A percentile compares a stretch with the other conserved stretches of the same genome.
Evolutionary conservation across 2,888 invertebrate genomes (phyloP).

Genomic region (Salticus scenicus): DNA sequence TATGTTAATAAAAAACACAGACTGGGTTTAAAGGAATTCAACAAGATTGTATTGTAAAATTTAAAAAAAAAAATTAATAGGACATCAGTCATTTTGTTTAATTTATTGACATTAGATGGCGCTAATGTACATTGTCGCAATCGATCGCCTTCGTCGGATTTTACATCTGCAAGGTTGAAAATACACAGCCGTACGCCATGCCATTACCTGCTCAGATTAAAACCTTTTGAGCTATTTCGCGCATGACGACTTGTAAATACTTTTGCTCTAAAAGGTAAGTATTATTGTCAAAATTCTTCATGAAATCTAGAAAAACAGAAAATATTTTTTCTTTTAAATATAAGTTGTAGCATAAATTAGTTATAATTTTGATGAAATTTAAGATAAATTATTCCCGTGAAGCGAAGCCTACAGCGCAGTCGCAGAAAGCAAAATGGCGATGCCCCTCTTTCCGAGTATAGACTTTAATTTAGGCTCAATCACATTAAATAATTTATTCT

Average conservation of each 20-base stretch:
- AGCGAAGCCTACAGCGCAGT: conserved; percentile 68
- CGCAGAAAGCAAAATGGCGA: conserved; percentile 70
- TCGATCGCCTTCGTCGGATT: conserved; percentile 66
- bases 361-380: conserved; percentile 34
- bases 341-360: conserved; percentile 12
- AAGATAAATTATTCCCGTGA: conserved; percentile 39
- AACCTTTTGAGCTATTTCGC: conserved; percentile 67
- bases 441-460: background rate
- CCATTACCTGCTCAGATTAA: conserved; percentile 70
- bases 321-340: conserved; percentile 6
- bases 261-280: conserved; percentile 56
- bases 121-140: conserved; percentile 36
- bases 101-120: conserved; percentile 52
- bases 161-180: conserved; percentile 67
- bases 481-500: background rate
- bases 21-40: too few relatives aligned
- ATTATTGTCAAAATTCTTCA: conserved; percentile 11
- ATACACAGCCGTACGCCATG: conserved; percentile 53
- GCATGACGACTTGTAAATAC: conserved; percentile 64
- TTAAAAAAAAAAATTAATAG: too few relatives aligned
- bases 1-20: too few relatives aligned
- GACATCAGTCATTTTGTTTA: too few relatives aligned
- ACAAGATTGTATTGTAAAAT: too few relatives aligned
- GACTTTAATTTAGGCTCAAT: background rate
- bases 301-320: conserved; percentile 21